Conservation (phyloP, 1,140 invertebrate species). For the Caenorhabditis latens region DNA sequence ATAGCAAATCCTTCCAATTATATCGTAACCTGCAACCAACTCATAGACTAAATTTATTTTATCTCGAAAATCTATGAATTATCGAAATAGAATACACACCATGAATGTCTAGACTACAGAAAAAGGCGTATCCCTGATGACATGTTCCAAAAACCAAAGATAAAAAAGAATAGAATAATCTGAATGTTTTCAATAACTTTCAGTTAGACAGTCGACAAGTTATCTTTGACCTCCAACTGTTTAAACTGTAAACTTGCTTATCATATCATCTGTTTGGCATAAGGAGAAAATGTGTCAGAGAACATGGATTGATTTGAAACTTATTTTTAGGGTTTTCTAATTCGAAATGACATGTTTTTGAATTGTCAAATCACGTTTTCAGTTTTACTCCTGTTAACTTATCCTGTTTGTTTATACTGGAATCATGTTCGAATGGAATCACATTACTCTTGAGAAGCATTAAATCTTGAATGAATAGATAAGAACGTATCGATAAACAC, state of each 20-base stretch:
- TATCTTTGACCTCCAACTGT: conserved; percentile 11
- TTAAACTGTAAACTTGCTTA: conserved; percentile 19
- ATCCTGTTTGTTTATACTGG: not conserved
- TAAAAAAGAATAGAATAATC: too few species aligned
- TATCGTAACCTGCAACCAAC: too few species aligned
- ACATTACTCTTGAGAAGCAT: not conserved
- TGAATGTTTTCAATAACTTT: too few species aligned
- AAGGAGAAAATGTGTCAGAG: not conserved
- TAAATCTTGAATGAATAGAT: not conserved
- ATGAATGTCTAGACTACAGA: too few species aligned
- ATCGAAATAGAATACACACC: too few species aligned
- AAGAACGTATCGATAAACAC: conserved; percentile 20
- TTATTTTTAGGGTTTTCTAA: not conserved
- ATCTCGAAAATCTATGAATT: too few species aligned
- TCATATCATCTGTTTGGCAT: not conserved
- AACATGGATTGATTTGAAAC: not conserved
- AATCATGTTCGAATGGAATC: not conserved
- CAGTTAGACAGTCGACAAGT: too few species aligned
- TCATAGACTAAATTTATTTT: too few species aligned
- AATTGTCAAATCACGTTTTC: not conserved
- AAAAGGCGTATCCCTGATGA: too few species aligned
- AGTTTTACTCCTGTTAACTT: not conserved
- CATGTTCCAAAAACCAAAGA: too few species aligned
- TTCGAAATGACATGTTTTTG: conserved; percentile 11
- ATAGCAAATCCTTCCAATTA: too few species aligned